Evolutionary conservation across 2,113 vertebrate genomes (phyloP).

Genomic region (Piliocolobus tephrosceles): DNA sequence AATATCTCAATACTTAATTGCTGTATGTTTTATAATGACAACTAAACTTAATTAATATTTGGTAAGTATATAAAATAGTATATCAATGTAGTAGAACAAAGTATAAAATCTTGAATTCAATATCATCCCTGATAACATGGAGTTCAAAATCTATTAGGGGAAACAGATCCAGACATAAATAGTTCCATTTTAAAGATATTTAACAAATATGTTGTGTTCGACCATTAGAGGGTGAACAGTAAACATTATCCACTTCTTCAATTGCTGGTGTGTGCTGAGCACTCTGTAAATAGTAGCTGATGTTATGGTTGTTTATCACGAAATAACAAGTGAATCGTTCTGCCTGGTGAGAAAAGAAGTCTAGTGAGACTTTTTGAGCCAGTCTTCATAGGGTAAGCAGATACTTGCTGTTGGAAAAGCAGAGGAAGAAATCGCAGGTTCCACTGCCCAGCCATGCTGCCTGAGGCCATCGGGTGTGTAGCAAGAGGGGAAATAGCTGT

Average conservation of each 20-base stretch:
- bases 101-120: not conserved
- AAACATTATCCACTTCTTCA: too few relatives aligned
- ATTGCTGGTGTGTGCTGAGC: not conserved
- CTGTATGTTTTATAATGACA: not conserved
- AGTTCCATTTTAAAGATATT: not conserved
- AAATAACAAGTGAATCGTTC: not conserved
- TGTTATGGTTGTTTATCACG: not conserved
- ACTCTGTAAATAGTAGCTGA: not conserved
- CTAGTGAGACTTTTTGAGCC: not conserved
- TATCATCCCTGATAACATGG: not conserved
- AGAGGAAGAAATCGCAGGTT: accelerated
- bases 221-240: not conserved
- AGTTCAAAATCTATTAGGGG: not conserved
- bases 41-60: not conserved
- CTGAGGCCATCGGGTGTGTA: too few relatives aligned
- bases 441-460: accelerated
- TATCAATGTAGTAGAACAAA: too few relatives aligned
- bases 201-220: not conserved
- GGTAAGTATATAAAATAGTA: not conserved
- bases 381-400: not conserved
- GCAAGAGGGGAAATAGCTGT: not conserved
- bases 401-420: not conserved
- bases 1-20: not conserved
- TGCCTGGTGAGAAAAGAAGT: not conserved
- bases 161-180: not conserved